phyloP scores from a whole-genome alignment of 2,888 invertebrate species.

The Tiliacea aurago region DNA sequence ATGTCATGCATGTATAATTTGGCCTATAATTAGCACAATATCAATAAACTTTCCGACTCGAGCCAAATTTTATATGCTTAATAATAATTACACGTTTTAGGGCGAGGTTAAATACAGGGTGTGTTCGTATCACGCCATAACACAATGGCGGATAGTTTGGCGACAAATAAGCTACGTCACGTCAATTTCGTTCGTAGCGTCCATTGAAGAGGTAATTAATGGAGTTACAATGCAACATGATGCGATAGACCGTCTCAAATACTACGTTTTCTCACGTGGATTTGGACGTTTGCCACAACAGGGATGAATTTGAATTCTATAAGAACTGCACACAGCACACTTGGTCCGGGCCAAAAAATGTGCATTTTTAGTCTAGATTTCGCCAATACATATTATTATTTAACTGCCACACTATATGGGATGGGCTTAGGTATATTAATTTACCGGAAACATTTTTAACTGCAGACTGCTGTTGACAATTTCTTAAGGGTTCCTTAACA shows the following conservation, averaged over 20 bases:
- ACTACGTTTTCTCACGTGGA: not conserved
- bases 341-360: not conserved
- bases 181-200: slow-evolving; percentile 33
- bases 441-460: not conserved
- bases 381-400: not conserved
- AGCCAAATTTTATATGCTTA: slow-evolving; percentile 35
- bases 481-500: not conserved
- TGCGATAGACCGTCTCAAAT: not conserved
- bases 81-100: slow-evolving; percentile 41
- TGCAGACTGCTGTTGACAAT: not conserved
- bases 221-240: slow-evolving; percentile 15
- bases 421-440: not conserved
- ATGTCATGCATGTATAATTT: slow-evolving; percentile 35
- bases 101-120: slow-evolving; percentile 62
- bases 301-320: not conserved
- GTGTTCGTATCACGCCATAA: slow-evolving; percentile 59
- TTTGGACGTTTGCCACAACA: not conserved
- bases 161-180: slow-evolving; percentile 60
- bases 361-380: not conserved
- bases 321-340: not conserved
- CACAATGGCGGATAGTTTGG: slow-evolving; percentile 58
- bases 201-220: slow-evolving; percentile 27
- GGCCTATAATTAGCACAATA: slow-evolving; percentile 37
- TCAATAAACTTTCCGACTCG: slow-evolving; percentile 45
- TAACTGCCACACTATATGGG: not conserved